Evolutionary conservation across 2,113 vertebrate genomes (phyloP).

Genomic region (Bubalus kerabau): DNA sequence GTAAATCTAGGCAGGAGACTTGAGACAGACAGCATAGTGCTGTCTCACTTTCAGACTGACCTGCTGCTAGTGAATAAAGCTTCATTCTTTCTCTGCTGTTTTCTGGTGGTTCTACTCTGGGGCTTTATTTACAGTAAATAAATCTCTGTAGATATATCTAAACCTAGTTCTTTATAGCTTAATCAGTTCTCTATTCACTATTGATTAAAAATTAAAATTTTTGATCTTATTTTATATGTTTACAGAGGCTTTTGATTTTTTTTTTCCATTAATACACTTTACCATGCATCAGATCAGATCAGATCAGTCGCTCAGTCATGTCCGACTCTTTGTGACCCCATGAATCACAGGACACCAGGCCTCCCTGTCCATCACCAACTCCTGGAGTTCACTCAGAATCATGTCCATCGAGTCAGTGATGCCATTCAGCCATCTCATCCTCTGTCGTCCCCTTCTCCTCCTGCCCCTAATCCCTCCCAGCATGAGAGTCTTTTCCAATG

Average conservation of each 20-base stretch:
- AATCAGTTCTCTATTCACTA: neutral
- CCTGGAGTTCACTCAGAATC: too few species aligned
- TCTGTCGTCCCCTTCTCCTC: too few species aligned
- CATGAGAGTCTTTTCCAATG: too few species aligned
- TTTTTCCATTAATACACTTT: neutral
- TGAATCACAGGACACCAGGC: too few species aligned
- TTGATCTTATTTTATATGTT: neutral
- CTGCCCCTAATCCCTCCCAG: too few species aligned
- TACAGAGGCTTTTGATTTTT: constrained; percentile 22
- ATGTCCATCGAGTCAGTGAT: too few species aligned
- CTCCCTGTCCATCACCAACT: too few species aligned
- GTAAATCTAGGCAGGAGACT: neutral
- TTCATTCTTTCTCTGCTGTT: neutral
- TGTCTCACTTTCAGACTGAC: neutral
- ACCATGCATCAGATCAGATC: neutral
- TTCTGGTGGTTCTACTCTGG: neutral
- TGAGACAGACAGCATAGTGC: neutral
- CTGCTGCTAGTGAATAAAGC: neutral
- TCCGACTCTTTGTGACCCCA: too few species aligned
- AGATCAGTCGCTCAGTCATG: too few species aligned
- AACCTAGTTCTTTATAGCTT: neutral
- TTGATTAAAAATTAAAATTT: constrained; percentile 35
- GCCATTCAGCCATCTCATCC: too few species aligned
- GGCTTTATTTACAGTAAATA: neutral
- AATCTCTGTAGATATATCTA: neutral